Percentiles rank a stretch among this genome's conserved stretches.
Conservation (phyloP, 35 echinoderm and acorn worm genomes). For the Apostichopus japonicus region DNA sequence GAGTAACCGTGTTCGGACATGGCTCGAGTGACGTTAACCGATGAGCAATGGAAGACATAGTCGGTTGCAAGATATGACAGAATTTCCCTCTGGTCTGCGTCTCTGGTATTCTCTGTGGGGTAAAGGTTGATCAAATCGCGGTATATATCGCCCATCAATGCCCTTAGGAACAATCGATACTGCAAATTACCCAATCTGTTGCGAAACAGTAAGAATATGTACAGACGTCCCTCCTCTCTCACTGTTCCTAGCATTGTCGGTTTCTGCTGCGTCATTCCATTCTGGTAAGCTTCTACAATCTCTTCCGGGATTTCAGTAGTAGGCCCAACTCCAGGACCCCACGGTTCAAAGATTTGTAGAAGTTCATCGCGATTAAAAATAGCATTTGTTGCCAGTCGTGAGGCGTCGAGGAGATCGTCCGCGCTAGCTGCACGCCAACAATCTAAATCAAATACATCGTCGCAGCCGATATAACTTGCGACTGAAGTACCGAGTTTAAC, state of each 20-base stretch:
- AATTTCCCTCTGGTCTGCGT: conserved; percentile 45
- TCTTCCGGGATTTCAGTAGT: conserved; percentile 46
- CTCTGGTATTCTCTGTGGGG: not conserved
- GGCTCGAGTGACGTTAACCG: conserved; percentile 1
- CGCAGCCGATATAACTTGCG: conserved; percentile 38
- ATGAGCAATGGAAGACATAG: conserved; percentile 55
- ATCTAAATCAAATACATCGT: conserved; percentile 28
- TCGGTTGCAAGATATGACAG: conserved; percentile 32
- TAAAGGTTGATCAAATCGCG: not conserved
- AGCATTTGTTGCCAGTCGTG: not conserved
- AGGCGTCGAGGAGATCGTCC: conserved; percentile 20
- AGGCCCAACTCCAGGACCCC: conserved; percentile 58
- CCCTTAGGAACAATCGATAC: conserved; percentile 38
- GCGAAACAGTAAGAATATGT: conserved; percentile 50
- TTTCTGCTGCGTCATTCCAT: conserved; percentile 44
- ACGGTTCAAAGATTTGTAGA: conserved; percentile 61
- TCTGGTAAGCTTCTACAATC: conserved; percentile 33
- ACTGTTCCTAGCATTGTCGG: conserved; percentile 57
- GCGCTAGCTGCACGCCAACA: conserved; percentile 27
- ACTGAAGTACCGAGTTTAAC: conserved; percentile 34
- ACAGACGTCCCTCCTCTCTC: conserved; percentile 50
- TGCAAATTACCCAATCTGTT: conserved; percentile 2
- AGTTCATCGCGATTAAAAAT: conserved; percentile 26
- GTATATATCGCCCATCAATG: conserved; percentile 17
- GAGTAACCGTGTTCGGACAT: conserved; percentile 35